Conservation (phyloP, 1,140 invertebrate species). For the Apis florea region DNA sequence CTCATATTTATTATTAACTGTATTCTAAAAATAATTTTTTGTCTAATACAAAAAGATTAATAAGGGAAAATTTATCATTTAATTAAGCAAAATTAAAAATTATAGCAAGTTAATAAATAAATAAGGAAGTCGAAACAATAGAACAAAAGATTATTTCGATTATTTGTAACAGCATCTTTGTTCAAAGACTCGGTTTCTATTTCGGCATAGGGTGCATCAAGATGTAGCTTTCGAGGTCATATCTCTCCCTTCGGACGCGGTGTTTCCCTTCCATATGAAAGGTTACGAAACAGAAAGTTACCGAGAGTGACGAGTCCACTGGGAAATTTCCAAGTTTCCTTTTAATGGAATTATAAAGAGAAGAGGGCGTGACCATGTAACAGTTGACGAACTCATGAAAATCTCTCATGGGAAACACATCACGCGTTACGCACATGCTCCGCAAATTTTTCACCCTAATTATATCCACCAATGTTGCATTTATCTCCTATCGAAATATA, state of each 20-base stretch:
- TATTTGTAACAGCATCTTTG: background rate
- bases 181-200: background rate
- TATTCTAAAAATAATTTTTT: too few relatives aligned
- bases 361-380: constrained; percentile 56
- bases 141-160: background rate
- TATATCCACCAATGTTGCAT: background rate
- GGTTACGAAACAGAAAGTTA: constrained; percentile 66
- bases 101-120: background rate
- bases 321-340: constrained; percentile 70
- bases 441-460: constrained; percentile 27
- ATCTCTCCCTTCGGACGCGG: constrained; percentile 46
- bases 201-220: constrained; percentile 20
- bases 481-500: background rate
- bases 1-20: too few relatives aligned
- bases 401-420: constrained; percentile 34
- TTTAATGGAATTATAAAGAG: constrained; percentile 71
- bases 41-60: background rate
- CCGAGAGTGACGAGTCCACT: constrained; percentile 67
- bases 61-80: background rate
- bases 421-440: background rate
- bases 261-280: constrained; percentile 36
- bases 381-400: constrained; percentile 53
- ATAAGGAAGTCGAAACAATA: background rate
- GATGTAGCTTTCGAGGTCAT: constrained; percentile 30
- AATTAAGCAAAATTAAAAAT: background rate